Evolutionary conservation across 2,113 vertebrate species (phyloP), one percentile per base, ranked within the genome.

Genomic region (Cercopithecus mona): DNA sequence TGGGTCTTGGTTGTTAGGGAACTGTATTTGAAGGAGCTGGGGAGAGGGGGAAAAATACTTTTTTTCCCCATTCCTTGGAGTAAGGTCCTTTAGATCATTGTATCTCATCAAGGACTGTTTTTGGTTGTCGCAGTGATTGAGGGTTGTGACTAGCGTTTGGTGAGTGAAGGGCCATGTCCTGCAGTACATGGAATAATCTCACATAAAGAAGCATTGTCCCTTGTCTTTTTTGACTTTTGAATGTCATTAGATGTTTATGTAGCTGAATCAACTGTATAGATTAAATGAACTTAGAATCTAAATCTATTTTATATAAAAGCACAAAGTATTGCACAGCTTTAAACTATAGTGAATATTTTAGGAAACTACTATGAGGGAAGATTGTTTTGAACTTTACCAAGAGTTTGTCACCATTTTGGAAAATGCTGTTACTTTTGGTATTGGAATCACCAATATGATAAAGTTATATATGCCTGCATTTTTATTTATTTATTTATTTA

Each of bases 381-480:
- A 40, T 80, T 86, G 25, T 93, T 93, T 86, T 78, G 40, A 93
- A 90, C 45, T 82, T 94, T 87, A 23, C 45, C 43, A 96, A 68
- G 12, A 75, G 82, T 95, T 79, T 83, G 43, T 94, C 35, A 94
- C 68, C 40, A 22, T 89, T 91, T 84, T 93, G 84, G 66, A 83
- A 89, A 96, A 79, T 43, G 7, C 64, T 81, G 7, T 89, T 10
- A 90, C 11, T 94, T 43, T 93, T 91, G 90, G 12, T 70, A n/a
- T 18, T 30, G 9, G 38, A 13, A 30, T 80, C 30, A 22, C 48
- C n/a, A 55, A 13, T 70, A 27, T 9, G 18, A 64, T 59, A 93
- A n/a, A 6, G 16, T 12, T 22, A 1, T 48, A 8, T 22, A 55
- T 22, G 30, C 30, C 27, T 64, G 27, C 27, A 64, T 64, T 32